phyloP scores from a whole-genome alignment of 2,888 invertebrate species.

The Andricus curvator region DNA sequence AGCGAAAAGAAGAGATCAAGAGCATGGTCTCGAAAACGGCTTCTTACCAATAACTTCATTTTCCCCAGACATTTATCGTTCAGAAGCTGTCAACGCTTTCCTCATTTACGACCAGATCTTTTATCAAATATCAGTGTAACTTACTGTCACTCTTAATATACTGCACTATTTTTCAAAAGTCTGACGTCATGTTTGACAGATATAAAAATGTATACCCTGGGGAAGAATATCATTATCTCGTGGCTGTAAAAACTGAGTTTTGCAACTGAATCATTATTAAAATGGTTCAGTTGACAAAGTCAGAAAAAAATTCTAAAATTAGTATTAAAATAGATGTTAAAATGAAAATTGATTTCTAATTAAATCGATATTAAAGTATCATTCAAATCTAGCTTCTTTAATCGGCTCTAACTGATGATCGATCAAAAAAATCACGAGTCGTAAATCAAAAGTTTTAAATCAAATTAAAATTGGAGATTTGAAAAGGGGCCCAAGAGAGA shows the following conservation, averaged over 20 bases:
- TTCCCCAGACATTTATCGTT: slow-evolving; percentile 17
- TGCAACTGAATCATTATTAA: neutral
- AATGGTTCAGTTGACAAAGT: neutral
- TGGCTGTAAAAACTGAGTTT: neutral
- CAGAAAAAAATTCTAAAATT: neutral
- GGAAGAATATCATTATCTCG: neutral
- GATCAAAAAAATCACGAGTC: neutral
- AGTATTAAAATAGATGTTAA: neutral
- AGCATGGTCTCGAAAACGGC: neutral
- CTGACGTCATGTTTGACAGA: slow-evolving; percentile 1
- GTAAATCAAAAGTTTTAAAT: neutral
- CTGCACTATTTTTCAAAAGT: slow-evolving; percentile 31
- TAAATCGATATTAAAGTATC: neutral
- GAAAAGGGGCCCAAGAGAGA: neutral
- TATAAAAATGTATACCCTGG: slow-evolving; percentile 17
- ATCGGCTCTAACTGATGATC: neutral
- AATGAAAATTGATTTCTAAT: neutral
- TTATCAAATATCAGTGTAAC: slow-evolving; percentile 16
- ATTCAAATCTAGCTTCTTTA: neutral
- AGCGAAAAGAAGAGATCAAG: slow-evolving; percentile 17
- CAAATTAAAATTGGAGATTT: neutral
- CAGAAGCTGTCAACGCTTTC: slow-evolving; percentile 8
- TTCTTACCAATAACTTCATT: slow-evolving; percentile 12
- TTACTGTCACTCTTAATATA: slow-evolving; percentile 36
- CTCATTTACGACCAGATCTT: slow-evolving; percentile 5